Evolutionary conservation across 2,113 vertebrate genomes (phyloP).

Genomic region (Coptodon rendalli): DNA sequence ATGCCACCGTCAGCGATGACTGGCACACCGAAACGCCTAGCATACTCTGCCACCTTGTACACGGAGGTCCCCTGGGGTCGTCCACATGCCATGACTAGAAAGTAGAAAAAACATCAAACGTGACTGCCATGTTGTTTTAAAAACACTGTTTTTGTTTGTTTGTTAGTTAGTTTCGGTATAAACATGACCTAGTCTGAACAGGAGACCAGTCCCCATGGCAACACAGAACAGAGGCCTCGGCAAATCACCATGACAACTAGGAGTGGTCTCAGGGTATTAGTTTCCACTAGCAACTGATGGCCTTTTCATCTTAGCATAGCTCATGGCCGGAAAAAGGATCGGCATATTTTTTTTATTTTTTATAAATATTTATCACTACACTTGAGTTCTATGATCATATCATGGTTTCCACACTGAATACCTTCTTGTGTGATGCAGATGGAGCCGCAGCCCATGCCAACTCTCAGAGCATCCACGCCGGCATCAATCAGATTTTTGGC

Average conservation of each 20-base stretch:
- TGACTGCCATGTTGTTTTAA: neutral
- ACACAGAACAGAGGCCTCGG: constrained; percentile 26
- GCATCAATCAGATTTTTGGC: constrained; percentile 92
- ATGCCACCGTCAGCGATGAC: constrained; percentile 90
- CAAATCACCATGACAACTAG: constrained; percentile 57
- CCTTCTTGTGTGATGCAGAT: constrained; percentile 97
- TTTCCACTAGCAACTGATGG: neutral
- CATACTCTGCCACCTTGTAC: constrained; percentile 91
- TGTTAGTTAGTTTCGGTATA: neutral
- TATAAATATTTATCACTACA: neutral
- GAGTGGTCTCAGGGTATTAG: constrained; percentile 7
- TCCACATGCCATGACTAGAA: constrained; percentile 88
- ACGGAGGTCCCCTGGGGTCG: constrained; percentile 89
- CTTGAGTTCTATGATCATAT: neutral
- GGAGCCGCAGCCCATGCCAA: constrained; percentile 92
- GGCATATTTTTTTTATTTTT: neutral
- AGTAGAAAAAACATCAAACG: neutral
- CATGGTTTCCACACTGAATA: constrained; percentile 20
- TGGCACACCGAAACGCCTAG: constrained; percentile 85
- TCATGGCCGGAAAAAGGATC: neutral
- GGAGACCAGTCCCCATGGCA: constrained; percentile 41
- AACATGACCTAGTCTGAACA: constrained; percentile 10
- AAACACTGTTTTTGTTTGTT: neutral
- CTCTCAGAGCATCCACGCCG: constrained; percentile 84
- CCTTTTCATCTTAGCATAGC: neutral